phyloP scores from a whole-genome alignment of 2,113 vertebrate genomes.

The Forbesichthys papilliferus region DNA sequence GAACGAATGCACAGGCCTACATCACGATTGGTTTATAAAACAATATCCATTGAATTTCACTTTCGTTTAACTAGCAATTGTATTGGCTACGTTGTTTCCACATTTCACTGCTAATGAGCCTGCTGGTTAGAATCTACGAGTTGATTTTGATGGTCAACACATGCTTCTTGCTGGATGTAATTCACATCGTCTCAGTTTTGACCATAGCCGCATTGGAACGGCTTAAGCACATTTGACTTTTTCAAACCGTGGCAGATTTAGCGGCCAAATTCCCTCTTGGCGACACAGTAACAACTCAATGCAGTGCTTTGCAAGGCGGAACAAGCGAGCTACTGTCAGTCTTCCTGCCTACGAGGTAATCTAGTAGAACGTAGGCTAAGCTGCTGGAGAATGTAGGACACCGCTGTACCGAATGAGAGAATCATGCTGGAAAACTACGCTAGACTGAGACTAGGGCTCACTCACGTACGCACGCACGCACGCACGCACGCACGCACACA shows the following conservation, averaged over 20 bases:
- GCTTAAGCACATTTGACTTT: constrained; percentile 25
- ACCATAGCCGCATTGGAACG: constrained; percentile 23
- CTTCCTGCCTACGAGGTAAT: constrained; percentile 29
- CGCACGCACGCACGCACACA: constrained; percentile 1
- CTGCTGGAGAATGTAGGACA: constrained; percentile 61
- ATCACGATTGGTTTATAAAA: not conserved
- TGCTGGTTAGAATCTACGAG: too few relatives aligned
- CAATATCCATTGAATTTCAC: not conserved
- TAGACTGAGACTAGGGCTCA: not conserved
- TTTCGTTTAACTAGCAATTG: not conserved
- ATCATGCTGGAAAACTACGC: constrained; percentile 9
- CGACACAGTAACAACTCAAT: constrained; percentile 28
- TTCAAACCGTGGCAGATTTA: constrained; percentile 34
- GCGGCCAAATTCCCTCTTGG: constrained; percentile 43
- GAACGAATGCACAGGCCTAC: not conserved
- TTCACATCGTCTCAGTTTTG: constrained; percentile 18
- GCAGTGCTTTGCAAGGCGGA: constrained; percentile 39
- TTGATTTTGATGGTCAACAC: not conserved
- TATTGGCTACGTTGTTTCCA: too few relatives aligned
- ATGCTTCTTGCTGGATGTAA: too few relatives aligned
- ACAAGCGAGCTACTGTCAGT: constrained; percentile 7
- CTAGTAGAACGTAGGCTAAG: constrained; percentile 32
- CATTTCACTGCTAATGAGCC: not conserved
- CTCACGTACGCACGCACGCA: not conserved
- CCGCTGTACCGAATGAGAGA: constrained; percentile 27